phyloP scores from a whole-genome alignment of 2,888 invertebrate species.

The Acrobasis suavella region DNA sequence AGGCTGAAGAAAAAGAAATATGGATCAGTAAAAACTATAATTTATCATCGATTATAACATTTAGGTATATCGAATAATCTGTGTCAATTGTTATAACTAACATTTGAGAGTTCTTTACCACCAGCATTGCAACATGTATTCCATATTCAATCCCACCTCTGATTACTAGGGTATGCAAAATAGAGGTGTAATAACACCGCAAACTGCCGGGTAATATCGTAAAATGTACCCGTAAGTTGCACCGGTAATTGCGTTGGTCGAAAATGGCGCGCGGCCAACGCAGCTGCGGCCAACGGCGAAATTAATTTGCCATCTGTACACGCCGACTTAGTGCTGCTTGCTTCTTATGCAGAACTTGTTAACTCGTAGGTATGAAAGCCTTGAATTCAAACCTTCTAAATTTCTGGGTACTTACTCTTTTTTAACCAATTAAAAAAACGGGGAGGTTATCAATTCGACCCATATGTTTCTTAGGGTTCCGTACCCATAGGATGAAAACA shows the following conservation, averaged over 20 bases:
- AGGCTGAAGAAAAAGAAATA: too few relatives aligned
- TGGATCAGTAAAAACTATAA: too few relatives aligned
- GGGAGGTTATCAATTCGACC: too few relatives aligned
- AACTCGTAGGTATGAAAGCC: neutral
- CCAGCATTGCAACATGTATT: neutral
- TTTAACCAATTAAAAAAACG: too few relatives aligned
- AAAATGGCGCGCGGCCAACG: conserved; percentile 22
- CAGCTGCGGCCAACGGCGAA: conserved; percentile 20
- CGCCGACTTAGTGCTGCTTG: neutral
- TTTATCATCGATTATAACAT: too few relatives aligned
- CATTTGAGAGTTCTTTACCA: neutral
- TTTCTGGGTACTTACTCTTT: too few relatives aligned
- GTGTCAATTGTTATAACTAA: too few relatives aligned
- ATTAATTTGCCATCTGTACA: conserved; percentile 25
- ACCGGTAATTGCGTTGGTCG: conserved; percentile 25
- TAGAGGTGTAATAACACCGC: conserved; percentile 2
- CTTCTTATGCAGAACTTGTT: conserved; percentile 4
- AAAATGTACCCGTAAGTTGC: conserved; percentile 22
- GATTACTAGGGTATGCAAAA: conserved; percentile 1
- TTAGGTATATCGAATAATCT: too few relatives aligned
- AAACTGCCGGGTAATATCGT: conserved; percentile 9
- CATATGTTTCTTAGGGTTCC: too few relatives aligned
- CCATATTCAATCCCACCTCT: conserved; percentile 1
- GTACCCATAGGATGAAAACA: too few relatives aligned
- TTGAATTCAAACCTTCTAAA: too few relatives aligned